These are phyloP conservation scores for Leptogaster cylindrica DNA, from an alignment of 2,888 invertebrate species.

Conservation along the genomic window DNA sequence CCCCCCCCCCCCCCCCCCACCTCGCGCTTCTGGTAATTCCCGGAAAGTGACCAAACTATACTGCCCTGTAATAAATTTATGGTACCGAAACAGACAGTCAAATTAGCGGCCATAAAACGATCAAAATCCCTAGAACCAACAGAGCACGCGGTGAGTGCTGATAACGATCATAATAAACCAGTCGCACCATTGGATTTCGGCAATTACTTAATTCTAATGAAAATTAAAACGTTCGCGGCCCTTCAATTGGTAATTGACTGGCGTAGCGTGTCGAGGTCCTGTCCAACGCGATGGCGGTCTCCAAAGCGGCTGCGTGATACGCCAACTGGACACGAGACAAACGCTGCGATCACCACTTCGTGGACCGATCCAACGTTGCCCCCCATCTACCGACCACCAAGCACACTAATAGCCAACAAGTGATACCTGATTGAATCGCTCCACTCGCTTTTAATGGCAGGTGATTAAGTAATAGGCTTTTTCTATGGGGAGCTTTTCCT, in stretches of 20 bases:
- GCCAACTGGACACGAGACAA: slow-evolving; percentile 9
- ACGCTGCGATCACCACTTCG: slow-evolving; percentile 1
- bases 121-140: slow-evolving; percentile 2
- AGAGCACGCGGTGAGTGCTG: not conserved
- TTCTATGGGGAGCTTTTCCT: not conserved
- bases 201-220: slow-evolving; percentile 12
- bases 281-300: not conserved
- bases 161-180: slow-evolving; percentile 22
- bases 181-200: not conserved
- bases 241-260: not conserved
- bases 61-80: not conserved
- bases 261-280: not conserved
- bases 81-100: not conserved
- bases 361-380: not conserved
- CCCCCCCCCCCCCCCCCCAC: not conserved
- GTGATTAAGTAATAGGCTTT: slow-evolving; percentile 31
- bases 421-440: slow-evolving; percentile 17
- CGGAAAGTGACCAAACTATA: not conserved
- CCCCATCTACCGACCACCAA: not conserved
- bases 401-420: not conserved
- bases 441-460: slow-evolving; percentile 23
- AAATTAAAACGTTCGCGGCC: slow-evolving; percentile 1
- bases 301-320: not conserved
- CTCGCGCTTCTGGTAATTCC: no score
- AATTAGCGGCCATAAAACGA: slow-evolving; percentile 24